Percentiles rank a stretch among this genome's conserved stretches.
Evolutionary conservation across 1,140 invertebrate genomes (phyloP).

Genomic region (Pachypsylla venusta): DNA sequence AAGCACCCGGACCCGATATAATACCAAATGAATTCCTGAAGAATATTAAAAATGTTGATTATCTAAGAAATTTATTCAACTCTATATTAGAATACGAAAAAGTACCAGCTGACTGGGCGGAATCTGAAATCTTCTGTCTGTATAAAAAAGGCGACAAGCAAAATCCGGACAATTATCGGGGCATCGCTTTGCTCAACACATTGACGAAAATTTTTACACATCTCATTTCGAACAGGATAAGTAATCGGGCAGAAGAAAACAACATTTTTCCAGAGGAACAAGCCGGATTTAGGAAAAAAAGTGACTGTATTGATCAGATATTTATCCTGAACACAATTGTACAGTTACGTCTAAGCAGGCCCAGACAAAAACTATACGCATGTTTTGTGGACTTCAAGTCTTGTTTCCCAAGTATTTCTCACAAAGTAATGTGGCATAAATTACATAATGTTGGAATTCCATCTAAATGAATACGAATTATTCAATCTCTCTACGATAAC

Average conservation of each 20-base stretch:
- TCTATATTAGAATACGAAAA: background rate
- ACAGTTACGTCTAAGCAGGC: conserved; percentile 8
- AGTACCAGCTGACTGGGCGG: background rate
- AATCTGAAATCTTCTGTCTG: background rate
- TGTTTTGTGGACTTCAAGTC: conserved; percentile 20
- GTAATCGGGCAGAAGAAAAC: conserved; percentile 15
- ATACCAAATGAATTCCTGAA: background rate
- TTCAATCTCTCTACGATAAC: conserved; percentile 18
- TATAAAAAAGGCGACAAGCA: background rate
- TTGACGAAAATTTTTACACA: conserved; percentile 20
- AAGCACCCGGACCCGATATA: background rate
- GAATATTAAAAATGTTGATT: background rate
- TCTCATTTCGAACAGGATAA: conserved; percentile 14
- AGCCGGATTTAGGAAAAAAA: conserved; percentile 15
- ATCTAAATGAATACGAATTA: conserved; percentile 17
- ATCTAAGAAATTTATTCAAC: background rate
- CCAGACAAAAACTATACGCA: conserved; percentile 15
- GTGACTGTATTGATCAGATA: conserved; percentile 16
- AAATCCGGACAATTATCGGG: conserved; percentile 3
- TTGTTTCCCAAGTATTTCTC: conserved; percentile 17
- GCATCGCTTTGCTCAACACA: conserved; percentile 5
- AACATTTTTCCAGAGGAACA: conserved; percentile 21
- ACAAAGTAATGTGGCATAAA: conserved; percentile 19
- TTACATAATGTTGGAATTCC: conserved; percentile 15
- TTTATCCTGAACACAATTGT: conserved; percentile 14